Base-by-base conservation (phyloP, 2,888 invertebrate species). In the Platycheirus rosarum region DNA sequence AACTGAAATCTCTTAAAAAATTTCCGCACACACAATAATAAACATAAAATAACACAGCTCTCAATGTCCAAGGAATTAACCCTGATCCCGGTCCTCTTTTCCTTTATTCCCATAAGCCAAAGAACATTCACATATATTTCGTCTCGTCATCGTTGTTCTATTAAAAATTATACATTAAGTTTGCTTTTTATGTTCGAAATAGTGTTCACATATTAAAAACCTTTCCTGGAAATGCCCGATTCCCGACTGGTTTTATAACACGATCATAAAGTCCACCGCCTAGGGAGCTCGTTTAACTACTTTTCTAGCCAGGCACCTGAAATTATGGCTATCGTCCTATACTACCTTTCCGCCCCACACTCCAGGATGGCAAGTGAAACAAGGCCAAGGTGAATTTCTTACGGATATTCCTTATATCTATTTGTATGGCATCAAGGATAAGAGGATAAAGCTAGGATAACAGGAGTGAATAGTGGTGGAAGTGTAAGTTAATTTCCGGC, bases 401-500 rank as follows among this genome's bases (percentile, higher is more conserved):
- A 20, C 35, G 35, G 35, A 35, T 16, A 29, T 49, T 1, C 29
- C 29, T 13, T 8, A 8, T 7, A 32, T 7, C 23, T 23, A 23
- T 23, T 9, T 49, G 8, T 35, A 71, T 35, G 42, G 40, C 44
- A 57, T 60, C 57, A 35, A 32, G 68, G 68, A 74, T 62, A 57
- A 4, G 23, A 62, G 32, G 29, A 57, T 65, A 42, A 26, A 23
- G 42, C 23, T 14, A 16, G 26, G 32, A 46, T 23, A 74, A 8
- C 49, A 20, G 29, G 26, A 68, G 16, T 48, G 46, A 44, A 63
- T 32, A 35, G 63, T 16, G 44, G 37, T 49, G 63, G 68, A 69
- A 70, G 70, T 62, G 57, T 44, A 76, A 76, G 76, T 80, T 80
- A 76, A 80, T 80, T 76, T 71, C 66, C 53, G 53, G 66, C 69